phyloP scores from a whole-genome alignment of 2,888 invertebrate species.

The Lochmaea capreae region DNA sequence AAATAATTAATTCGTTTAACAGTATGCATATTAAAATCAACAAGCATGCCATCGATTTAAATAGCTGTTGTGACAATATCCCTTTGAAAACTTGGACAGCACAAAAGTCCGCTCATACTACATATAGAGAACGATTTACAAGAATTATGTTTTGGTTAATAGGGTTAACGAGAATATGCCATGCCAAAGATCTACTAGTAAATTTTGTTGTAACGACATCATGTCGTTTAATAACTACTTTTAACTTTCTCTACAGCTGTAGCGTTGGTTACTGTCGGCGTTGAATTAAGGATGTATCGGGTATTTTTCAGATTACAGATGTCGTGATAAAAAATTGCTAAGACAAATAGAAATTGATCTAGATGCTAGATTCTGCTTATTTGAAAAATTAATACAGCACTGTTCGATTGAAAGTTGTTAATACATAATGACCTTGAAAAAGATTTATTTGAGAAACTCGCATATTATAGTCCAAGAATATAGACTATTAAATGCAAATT shows the following conservation, averaged over 20 bases:
- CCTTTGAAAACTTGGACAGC: constrained; percentile 7
- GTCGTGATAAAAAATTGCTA: no score
- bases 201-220: neutral
- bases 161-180: constrained; percentile 13
- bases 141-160: constrained; percentile 18
- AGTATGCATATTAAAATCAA: constrained; percentile 19
- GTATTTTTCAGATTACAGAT: no score
- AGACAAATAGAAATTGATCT: no score
- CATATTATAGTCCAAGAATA: no score
- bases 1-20: constrained; percentile 30
- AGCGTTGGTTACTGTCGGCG: no score
- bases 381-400: no score
- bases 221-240: neutral
- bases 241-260: neutral
- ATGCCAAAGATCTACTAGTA: constrained; percentile 1
- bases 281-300: neutral
- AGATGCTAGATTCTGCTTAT: no score
- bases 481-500: no score
- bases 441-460: no score
- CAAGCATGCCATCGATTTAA: constrained; percentile 18
- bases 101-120: constrained; percentile 10
- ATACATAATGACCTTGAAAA: no score
- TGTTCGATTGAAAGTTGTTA: no score
- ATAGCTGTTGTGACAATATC: constrained; percentile 13
- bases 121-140: neutral